Evolutionary conservation across 1,140 invertebrate species (phyloP).

Genomic region (Bathynomus jamesi): DNA sequence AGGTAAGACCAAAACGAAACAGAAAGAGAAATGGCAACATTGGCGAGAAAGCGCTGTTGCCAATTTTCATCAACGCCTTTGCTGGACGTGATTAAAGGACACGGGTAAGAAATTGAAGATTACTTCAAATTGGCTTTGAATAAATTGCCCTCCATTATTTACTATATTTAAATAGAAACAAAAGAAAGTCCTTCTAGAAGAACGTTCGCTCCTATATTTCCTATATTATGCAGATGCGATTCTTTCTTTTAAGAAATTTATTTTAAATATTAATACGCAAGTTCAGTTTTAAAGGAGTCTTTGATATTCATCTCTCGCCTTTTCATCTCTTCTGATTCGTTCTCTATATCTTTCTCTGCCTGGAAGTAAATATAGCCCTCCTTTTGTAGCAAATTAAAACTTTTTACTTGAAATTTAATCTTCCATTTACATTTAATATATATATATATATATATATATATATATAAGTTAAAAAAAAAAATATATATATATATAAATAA

Average conservation of each 20-base stretch:
- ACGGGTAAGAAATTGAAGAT: background rate
- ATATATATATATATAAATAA: background rate
- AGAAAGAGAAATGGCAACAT: background rate
- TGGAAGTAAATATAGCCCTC: background rate
- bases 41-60: background rate
- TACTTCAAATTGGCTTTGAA: background rate
- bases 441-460: background rate
- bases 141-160: background rate
- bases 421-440: background rate
- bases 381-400: background rate
- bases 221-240: background rate
- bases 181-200: background rate
- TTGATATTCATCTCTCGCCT: background rate
- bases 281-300: background rate
- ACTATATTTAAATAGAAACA: background rate
- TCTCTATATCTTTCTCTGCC: background rate
- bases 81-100: background rate
- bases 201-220: background rate
- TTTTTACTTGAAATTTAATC: background rate
- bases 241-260: background rate
- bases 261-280: background rate
- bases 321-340: background rate
- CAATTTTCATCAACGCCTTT: slow-evolving; percentile 1
- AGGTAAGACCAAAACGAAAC: background rate
- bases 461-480: background rate